Base-by-base conservation (phyloP, 2,888 invertebrate species). In the Achlya flavicornis region DNA sequence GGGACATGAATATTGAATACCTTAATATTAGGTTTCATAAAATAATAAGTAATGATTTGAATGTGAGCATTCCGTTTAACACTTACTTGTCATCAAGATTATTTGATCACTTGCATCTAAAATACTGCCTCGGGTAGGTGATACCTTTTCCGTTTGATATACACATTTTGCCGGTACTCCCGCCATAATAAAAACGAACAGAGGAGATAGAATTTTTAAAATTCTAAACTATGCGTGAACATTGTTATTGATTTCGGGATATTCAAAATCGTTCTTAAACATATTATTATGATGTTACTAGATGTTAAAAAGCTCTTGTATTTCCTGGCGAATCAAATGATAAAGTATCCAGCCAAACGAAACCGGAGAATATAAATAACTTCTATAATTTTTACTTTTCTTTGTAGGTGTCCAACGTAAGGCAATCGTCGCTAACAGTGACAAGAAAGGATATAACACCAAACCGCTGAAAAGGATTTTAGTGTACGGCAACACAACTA, bases 351-450 rank as follows among this genome's bases (percentile, higher is more conserved):
- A 35, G 5, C 8, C 48, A 48, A 3, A 53, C 53, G 53, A 14
- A 62, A 61, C 58, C n/a, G 58, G n/a, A n/a, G 46, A n/a, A n/a
- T 46, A n/a, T 59, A 62, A 48, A 63, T 63, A 64, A 33, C 38
- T 53, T 10, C 53, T 64, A 63, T 74, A 65, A 68, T 68, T 53
- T 68, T 66, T 72, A 69, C 66, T 69, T 74, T 69, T 74, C 72
- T 74, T 74, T 74, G 70, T 74, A 74, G 73, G 73, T 74, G 62
- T 70, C 73, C 32, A 66, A 67, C 4, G 60, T 26, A 41, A 41
- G 41, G 41, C 53, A 53, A 53, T 43, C 16, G 19, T 60, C 60
- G 41, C 41, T 41, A 59, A 41, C 16, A 60, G 3, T 19, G 41
- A 41, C 48, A 48, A 16, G 11, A 53, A 53, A 53, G 53, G 53